These are phyloP conservation scores for Apostichopus californicus DNA, from an alignment of 35 echinoderm and acorn worm genomes.

Conservation along the genomic window DNA sequence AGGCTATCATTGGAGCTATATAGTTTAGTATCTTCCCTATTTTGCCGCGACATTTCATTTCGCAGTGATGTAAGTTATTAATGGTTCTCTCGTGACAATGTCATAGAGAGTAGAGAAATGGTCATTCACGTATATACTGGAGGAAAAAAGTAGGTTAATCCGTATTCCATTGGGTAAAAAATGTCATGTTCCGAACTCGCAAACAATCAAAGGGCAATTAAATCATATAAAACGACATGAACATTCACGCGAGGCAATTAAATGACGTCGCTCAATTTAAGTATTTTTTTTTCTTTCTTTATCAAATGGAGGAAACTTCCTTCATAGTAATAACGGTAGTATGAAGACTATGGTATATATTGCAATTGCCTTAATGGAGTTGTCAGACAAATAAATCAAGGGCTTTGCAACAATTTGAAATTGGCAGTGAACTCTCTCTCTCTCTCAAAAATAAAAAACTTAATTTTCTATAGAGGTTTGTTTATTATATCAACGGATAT, in stretches of 20 bases:
- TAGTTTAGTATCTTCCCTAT: not conserved
- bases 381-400: no score
- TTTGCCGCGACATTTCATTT: not conserved
- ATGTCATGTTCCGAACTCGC: not conserved
- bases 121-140: not conserved
- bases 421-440: no score
- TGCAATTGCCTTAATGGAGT: not conserved
- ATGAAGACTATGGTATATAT: not conserved
- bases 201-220: constrained; percentile 23
- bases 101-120: not conserved
- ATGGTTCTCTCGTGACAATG: not conserved
- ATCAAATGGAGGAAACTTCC: not conserved
- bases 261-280: not conserved
- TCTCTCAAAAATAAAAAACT: no score
- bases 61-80: not conserved
- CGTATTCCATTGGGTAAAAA: constrained; percentile 9
- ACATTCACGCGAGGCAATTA: not conserved
- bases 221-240: constrained; percentile 15
- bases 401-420: no score
- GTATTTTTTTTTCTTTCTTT: not conserved
- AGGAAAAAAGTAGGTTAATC: not conserved
- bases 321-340: not conserved
- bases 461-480: no score
- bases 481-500: no score
- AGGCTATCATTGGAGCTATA: not conserved